Evolutionary conservation across 2,888 invertebrate genomes (phyloP), one percentile per base, ranked within the genome.

Genomic region (Mesoligia furuncula): DNA sequence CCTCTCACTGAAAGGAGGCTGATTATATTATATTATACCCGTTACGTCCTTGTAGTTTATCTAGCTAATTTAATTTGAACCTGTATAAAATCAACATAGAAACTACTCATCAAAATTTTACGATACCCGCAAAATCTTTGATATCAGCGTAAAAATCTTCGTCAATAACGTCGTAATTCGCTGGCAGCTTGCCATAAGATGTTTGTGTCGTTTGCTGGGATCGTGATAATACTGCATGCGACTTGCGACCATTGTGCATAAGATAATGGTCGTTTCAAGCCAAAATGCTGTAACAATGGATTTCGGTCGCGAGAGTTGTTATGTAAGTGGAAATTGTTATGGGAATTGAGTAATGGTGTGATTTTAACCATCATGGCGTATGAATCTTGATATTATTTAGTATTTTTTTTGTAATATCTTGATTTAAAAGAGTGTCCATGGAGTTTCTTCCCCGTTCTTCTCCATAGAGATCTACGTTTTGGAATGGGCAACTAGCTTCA

Each of bases 131-230:
- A 51, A 65, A 81, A 51, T 57, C 0, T 51, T 51, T 15, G 15
- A 13, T 59, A 51, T 36, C 42, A 48, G 15, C 27, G 59, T 75
- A 51, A 61, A 73, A 51, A 36, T 75, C 24, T 81, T 20, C 1
- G 72, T 51, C 75, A 65, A 68, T 64, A 59, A 80, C 66, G 66
- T 62, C 66, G 71, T 66, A 31, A n/a, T 72, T 72, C 27, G 36
- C 57, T 79, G 85, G 82, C 85, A 71, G n/a, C 11, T 24, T 48
- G 85, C 82, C 82, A 84, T n/a, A 64, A 31, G 24, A 62, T 68
- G 59, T 73, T n/a, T 36, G 24, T 73, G 70, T 45, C 39, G 31
- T 78, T 81, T 31, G n/a, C 31, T 74, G 27, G 66, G 45, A 75
- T 11, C 24, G 48, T 81, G 3, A 31, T 45, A 51, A 59, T 61